Base-by-base conservation (phyloP, 2,888 invertebrate species). In the Hirtodrosophila cameraria region DNA sequence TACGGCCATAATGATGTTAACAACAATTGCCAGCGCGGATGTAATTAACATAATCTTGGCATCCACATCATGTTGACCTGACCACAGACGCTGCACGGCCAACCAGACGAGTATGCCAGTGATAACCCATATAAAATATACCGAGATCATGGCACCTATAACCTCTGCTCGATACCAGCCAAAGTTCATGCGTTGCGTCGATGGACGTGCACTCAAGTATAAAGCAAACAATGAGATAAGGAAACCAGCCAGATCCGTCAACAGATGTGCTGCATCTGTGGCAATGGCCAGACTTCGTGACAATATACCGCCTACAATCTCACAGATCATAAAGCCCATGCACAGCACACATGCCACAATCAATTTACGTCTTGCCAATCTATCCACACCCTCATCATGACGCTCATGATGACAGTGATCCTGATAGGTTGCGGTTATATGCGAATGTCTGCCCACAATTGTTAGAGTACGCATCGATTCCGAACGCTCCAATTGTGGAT, bases 161-260 rank as follows among this genome's bases (percentile, higher is more conserved):
- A 99, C 98, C 92, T 97, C 97, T 0, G 98, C 98, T 42, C 99
- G 92, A 90, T 98, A 96, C 95, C 97, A 98, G 1, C 96, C 96
- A 91, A 98, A 99, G 25, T 96, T 95, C 96, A 99, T 96, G 86
- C 93, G 64, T 16, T 86, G 54, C 3, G 86, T 64, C 2, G 86
- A 53, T 0, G 78, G 78, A 1, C 82, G 73, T 0, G 46, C 65
- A 3, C 68, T 46, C 8, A 83, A 7, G 4, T 65, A 64, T 0
- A 83, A 1, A 0, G 82, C 68, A 12, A 86, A 83, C 0, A 83
- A 43, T 0, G 82, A 86, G 36, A 83, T 83, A 0, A 83, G 59
- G 9, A 83, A 86, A 0, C 74, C 65, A 2, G 81, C 74, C 1
- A 83, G 54, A 36, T 83, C 82, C 0, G 74, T 78, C 0, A 84